Conservation (phyloP, 92 coral and sea anemone species). For the Epizoanthus illoricatus region DNA sequence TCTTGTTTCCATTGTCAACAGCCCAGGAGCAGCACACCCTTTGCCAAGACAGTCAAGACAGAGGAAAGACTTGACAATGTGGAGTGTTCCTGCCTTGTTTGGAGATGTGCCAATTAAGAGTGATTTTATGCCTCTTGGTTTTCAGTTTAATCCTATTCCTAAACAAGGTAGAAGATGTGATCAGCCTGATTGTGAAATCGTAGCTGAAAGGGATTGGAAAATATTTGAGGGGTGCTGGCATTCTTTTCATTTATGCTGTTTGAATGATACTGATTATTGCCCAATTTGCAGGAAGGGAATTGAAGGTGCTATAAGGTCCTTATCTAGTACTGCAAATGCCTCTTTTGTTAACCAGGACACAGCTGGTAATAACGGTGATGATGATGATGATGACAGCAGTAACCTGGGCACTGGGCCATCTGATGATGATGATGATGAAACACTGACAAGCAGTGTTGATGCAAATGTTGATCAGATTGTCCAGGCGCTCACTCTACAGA, state of each 20-base stretch:
- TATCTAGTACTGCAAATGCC: conserved; percentile 35
- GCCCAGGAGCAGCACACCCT: conserved; percentile 9
- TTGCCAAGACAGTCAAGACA: conserved; percentile 44
- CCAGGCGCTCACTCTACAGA: conserved; percentile 11
- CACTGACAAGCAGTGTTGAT: neutral
- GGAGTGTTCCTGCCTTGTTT: conserved; percentile 47
- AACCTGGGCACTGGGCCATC: neutral
- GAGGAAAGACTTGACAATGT: conserved; percentile 26
- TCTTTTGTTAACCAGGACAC: neutral
- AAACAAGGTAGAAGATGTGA: conserved; percentile 48
- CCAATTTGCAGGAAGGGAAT: conserved; percentile 43
- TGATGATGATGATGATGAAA: conserved; percentile 26
- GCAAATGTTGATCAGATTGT: conserved; percentile 23
- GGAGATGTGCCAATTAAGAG: conserved; percentile 33
- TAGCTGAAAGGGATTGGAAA: conserved; percentile 22
- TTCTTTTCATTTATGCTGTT: conserved; percentile 36
- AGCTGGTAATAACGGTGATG: neutral
- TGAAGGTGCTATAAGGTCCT: conserved; percentile 18
- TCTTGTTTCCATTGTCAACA: conserved; percentile 21
- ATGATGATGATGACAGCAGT: neutral
- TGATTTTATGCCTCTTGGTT: conserved; percentile 54
- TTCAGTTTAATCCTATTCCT: conserved; percentile 43
- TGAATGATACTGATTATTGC: conserved; percentile 10
- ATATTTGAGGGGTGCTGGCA: conserved; percentile 61
- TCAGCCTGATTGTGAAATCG: neutral